A percentile compares a stretch with the other conserved stretches of the same genome.
phyloP scores from a whole-genome alignment of 2,113 vertebrate species.

The Urocynchramus pylzowi region DNA sequence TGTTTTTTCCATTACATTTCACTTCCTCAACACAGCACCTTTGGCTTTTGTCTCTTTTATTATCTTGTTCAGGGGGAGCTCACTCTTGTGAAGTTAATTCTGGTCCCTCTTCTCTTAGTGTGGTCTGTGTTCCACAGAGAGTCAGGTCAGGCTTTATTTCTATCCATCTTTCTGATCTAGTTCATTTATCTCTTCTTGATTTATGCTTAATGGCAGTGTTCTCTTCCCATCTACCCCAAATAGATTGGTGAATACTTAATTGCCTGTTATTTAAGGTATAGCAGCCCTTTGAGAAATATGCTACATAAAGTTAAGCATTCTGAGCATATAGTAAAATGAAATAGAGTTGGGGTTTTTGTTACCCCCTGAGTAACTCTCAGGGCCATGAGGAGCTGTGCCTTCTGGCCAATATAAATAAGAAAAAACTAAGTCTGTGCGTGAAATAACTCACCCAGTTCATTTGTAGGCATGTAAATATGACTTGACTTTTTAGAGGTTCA shows the following conservation, averaged over 20 bases:
- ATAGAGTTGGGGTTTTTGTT: fast-evolving
- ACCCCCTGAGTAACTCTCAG: neutral
- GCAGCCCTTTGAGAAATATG: neutral
- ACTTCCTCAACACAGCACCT: neutral
- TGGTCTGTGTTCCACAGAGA: neutral
- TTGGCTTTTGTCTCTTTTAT: neutral
- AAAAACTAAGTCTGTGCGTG: neutral
- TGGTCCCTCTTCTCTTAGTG: neutral
- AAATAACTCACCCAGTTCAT: neutral
- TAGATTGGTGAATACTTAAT: neutral
- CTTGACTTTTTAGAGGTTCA: neutral
- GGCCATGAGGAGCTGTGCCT: neutral
- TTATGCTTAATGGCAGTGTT: neutral
- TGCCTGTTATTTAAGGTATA: neutral
- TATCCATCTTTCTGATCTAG: neutral
- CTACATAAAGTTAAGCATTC: neutral
- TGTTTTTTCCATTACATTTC: neutral
- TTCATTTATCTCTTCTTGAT: neutral
- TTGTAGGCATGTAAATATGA: neutral
- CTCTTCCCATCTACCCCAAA: neutral
- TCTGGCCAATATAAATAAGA: neutral
- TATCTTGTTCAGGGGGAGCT: neutral
- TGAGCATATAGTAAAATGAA: neutral
- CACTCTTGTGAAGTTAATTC: neutral
- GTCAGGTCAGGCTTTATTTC: neutral